These are phyloP conservation scores for Dryobota labecula DNA, from an alignment of 2,888 invertebrate genomes.

Conservation along the genomic window DNA sequence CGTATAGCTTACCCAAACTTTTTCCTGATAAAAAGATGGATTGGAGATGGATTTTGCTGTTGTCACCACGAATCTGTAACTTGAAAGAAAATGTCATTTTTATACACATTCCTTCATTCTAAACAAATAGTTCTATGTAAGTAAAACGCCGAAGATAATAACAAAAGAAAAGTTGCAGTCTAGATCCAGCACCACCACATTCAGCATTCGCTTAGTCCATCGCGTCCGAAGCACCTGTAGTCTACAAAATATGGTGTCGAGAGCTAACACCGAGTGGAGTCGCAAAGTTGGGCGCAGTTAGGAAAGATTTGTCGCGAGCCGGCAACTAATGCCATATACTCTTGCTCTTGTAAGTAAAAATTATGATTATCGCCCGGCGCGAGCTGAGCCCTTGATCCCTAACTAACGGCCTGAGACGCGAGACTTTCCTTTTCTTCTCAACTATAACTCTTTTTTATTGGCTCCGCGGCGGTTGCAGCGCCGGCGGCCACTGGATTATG, in stretches of 20 bases:
- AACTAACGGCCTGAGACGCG: conserved; percentile 87
- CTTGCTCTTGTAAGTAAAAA: conserved; percentile 90
- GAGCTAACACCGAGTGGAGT: conserved; percentile 77
- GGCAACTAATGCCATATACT: conserved; percentile 86
- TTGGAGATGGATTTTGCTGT: neutral
- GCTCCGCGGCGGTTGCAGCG: conserved; percentile 79
- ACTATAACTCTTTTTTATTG: conserved; percentile 91
- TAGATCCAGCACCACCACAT: conserved; percentile 36
- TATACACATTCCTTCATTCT: neutral
- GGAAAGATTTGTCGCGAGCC: conserved; percentile 89
- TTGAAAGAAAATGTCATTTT: neutral
- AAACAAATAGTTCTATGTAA: neutral
- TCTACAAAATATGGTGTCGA: conserved; percentile 79
- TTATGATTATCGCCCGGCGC: conserved; percentile 90
- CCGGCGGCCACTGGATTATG: conserved; percentile 86
- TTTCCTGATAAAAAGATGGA: neutral
- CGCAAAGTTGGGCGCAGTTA: conserved; percentile 89
- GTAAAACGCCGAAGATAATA: neutral
- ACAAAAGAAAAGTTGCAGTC: neutral
- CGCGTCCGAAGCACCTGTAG: conserved; percentile 75
- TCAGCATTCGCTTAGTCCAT: conserved; percentile 55
- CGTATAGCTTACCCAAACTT: neutral
- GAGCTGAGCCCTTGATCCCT: conserved; percentile 89
- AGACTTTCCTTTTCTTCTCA: conserved; percentile 89
- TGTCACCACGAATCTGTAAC: neutral